Evolutionary conservation across 2,888 invertebrate species (phyloP).

Genomic region (Drosophila paracracens): DNA sequence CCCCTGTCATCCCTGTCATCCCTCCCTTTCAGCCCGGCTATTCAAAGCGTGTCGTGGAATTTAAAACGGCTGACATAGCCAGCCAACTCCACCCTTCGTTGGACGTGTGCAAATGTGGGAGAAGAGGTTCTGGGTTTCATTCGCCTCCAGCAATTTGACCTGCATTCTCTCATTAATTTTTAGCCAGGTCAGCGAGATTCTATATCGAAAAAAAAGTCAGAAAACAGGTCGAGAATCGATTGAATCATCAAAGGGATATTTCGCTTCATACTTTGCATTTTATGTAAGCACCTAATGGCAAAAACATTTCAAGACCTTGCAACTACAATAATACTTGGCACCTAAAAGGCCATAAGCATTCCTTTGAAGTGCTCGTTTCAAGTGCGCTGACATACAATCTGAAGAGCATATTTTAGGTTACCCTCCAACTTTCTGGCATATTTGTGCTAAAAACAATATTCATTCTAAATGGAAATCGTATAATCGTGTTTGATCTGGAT

Average conservation of each 20-base stretch:
- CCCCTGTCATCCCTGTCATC: neutral
- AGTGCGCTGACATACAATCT: conserved; percentile 1
- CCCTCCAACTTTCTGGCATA: neutral
- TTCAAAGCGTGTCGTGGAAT: conserved; percentile 25
- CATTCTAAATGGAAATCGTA: neutral
- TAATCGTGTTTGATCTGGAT: neutral
- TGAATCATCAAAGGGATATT: conserved; percentile 1
- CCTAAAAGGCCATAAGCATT: neutral
- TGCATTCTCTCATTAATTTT: conserved; percentile 46
- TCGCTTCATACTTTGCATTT: neutral
- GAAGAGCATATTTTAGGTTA: neutral
- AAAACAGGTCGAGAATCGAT: conserved; percentile 14
- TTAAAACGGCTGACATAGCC: conserved; percentile 41
- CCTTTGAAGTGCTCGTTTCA: neutral
- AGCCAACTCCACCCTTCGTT: conserved; percentile 27
- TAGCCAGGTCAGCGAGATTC: conserved; percentile 15
- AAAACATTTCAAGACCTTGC: neutral
- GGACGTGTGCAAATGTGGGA: neutral
- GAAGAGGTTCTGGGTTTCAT: conserved; percentile 4
- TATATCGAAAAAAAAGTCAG: neutral
- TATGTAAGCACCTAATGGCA: neutral
- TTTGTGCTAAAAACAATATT: neutral
- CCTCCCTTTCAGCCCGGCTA: neutral
- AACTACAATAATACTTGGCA: conserved; percentile 14
- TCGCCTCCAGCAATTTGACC: conserved; percentile 31